These are phyloP conservation scores for Monodelphis domestica DNA, from an alignment of 2,797 vertebrate species.

Conservation along the genomic window DNA sequence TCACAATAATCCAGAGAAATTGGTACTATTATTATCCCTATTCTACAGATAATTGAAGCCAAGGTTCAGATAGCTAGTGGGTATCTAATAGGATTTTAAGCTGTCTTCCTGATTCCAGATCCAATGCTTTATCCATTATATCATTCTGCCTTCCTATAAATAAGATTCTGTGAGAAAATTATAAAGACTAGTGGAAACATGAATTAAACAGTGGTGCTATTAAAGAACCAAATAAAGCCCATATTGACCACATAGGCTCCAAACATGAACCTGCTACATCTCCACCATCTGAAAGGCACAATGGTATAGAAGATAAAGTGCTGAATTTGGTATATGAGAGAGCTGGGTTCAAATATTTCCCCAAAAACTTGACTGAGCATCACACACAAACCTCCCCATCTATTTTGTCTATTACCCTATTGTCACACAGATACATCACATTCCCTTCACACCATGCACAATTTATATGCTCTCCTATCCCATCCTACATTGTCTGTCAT, in stretches of 20 bases:
- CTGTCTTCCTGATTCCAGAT: not conserved
- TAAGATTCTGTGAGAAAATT: not conserved
- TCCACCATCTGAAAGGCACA: not conserved
- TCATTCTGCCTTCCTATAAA: not conserved
- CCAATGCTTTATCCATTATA: not conserved
- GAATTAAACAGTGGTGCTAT: not conserved
- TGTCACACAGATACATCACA: not conserved
- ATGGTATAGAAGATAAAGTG: not conserved
- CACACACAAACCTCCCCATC: not conserved
- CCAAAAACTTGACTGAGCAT: not conserved
- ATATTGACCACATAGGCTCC: not conserved
- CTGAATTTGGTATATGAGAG: too few species aligned
- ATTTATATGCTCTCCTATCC: not conserved
- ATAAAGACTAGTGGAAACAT: not conserved
- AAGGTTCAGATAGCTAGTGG: too few species aligned
- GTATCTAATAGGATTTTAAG: not conserved
- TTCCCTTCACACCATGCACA: not conserved
- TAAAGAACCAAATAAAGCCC: not conserved
- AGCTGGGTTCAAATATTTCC: not conserved
- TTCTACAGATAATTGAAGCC: too few species aligned
- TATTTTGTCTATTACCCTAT: not conserved
- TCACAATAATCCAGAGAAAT: too few species aligned
- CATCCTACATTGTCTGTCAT: not conserved
- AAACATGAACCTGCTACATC: not conserved
- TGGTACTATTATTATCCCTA: too few species aligned